These are phyloP conservation scores for Centropyge bicolor DNA, from an alignment of 2,797 vertebrate species.

Conservation along the genomic window DNA sequence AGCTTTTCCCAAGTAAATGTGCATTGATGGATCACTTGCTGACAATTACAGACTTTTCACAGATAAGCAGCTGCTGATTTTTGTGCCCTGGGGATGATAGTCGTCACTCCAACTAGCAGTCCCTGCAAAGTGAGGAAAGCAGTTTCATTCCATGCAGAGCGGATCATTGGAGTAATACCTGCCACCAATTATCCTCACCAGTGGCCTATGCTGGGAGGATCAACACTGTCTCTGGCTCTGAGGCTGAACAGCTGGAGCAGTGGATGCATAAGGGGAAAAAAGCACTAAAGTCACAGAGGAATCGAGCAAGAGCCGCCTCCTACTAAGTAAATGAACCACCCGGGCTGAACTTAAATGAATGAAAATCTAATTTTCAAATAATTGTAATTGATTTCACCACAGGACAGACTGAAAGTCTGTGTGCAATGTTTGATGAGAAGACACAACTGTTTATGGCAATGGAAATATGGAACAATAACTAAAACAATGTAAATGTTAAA, in stretches of 20 bases:
- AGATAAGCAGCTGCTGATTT: slow-evolving; percentile 5
- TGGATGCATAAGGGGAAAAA: background rate
- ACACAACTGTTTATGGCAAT: background rate
- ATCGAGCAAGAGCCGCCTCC: background rate
- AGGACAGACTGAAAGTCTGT: background rate
- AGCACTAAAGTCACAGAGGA: background rate
- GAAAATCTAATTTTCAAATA: slow-evolving; percentile 35
- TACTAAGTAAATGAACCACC: slow-evolving; percentile 25
- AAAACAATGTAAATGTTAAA: background rate
- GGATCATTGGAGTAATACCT: slow-evolving; percentile 60
- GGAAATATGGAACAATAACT: too few relatives aligned
- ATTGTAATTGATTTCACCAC: slow-evolving; percentile 28
- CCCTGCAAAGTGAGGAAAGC: slow-evolving; percentile 22
- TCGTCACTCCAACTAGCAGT: slow-evolving; percentile 18
- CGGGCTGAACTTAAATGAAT: slow-evolving; percentile 18
- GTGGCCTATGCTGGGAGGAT: slow-evolving; percentile 64
- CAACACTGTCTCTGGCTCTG: slow-evolving; percentile 34
- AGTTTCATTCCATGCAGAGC: slow-evolving; percentile 49
- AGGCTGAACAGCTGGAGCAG: slow-evolving; percentile 38
- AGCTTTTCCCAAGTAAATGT: background rate
- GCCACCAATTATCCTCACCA: slow-evolving; percentile 76
- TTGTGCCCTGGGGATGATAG: background rate
- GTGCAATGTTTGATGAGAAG: background rate
- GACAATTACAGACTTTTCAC: slow-evolving; percentile 19
- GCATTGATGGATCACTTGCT: background rate